Base-by-base conservation (phyloP, 2,888 invertebrate species). In the Amitus sp. region DNA sequence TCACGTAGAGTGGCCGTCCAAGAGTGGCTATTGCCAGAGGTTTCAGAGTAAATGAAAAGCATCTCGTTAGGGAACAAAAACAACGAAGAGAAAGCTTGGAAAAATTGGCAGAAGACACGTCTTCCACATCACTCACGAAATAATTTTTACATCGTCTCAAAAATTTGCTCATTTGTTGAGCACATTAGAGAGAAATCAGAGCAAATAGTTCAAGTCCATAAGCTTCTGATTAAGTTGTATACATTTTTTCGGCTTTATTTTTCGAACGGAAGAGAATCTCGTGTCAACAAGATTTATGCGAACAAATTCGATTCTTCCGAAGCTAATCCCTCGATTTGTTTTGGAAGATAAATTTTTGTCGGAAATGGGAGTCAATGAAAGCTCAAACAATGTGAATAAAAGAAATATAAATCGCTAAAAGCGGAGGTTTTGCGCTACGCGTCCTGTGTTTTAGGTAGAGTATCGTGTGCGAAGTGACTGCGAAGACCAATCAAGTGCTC, bases 401-500 rank as follows among this genome's bases (percentile, higher is more conserved):
- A 34, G 10, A 13, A 6, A 23, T n/a, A 13, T 34, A 34, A 34
- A 34, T 34, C 34, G 34, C 23, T 7, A 7, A 23, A 7, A 23
- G 23, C 23, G 7, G n/a, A n/a, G n/a, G 23, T 23, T 23, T 23
- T 23, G 23, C 23, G 23, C 7, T 23, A 23, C 23, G 23, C 23
- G 23, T 23, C 23, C 23, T 3, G 23, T 23, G 23, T 23, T 23
- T 23, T 7, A 7, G 34, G 34, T n/a, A 13, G 34, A 13, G 23
- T 43, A 27, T 40, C 19, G 17, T 37, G 5, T 33, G 42, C 37
- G 27, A 19, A 52, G 55, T 52, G 40, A 57, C 47, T 51, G 62
- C 47, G 58, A 58, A 60, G 62, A 60, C 33, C 55, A 54, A 58
- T 65, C 60, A 67, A 67, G 55, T 65, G 53, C 55, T 55, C 43